Conservation (phyloP, 2,113 vertebrate species). For the Sinocyclocheilus rhinocerous region DNA sequence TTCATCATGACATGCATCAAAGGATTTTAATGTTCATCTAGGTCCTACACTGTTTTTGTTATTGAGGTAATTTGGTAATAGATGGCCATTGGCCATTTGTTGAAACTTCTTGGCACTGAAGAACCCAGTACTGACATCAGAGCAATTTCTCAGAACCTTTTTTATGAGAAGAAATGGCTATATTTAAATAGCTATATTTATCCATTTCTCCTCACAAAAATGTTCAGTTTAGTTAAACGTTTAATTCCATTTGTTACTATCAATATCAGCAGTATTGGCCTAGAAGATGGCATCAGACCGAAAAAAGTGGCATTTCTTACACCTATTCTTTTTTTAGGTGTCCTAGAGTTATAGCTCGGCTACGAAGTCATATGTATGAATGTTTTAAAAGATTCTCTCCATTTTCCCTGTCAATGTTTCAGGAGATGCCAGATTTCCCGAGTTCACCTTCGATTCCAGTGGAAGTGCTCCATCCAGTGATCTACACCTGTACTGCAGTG, state of each 20-base stretch:
- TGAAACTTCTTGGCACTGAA: constrained; percentile 12
- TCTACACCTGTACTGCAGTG: constrained; percentile 91
- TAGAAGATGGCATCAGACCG: neutral
- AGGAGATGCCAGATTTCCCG: constrained; percentile 89
- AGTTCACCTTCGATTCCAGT: constrained; percentile 63
- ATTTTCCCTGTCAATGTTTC: constrained; percentile 12
- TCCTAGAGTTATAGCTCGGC: neutral
- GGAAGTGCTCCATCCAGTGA: constrained; percentile 88
- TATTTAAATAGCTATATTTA: neutral
- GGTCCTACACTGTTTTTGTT: neutral
- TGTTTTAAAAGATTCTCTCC: neutral
- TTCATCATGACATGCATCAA: constrained; percentile 1
- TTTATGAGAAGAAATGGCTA: neutral
- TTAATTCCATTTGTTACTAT: neutral
- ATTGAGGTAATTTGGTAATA: too few relatives aligned
- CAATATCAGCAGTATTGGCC: too few relatives aligned
- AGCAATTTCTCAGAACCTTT: neutral
- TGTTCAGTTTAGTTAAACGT: too few relatives aligned
- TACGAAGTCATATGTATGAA: neutral
- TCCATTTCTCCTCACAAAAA: too few relatives aligned
- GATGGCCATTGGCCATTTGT: too few relatives aligned
- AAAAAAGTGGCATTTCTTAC: neutral
- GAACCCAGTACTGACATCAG: neutral
- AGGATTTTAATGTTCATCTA: constrained; percentile 1
- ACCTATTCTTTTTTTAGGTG: neutral